Conservation (phyloP, 2,797 vertebrate species). For the Chrosomus eos region DNA sequence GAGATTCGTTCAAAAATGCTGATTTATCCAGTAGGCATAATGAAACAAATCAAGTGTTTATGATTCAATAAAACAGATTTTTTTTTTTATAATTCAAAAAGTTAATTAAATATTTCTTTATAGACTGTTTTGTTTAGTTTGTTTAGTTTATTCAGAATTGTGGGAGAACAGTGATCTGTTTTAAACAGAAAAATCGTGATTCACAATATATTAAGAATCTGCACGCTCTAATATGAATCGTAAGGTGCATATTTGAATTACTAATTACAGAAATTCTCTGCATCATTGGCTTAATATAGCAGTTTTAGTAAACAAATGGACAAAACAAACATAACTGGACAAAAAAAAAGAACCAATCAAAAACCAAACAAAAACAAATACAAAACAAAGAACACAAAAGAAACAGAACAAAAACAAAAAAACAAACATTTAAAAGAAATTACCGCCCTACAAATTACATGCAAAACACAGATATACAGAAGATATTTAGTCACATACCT, state of each 20-base stretch:
- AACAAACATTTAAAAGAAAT: not conserved
- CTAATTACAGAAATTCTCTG: not conserved
- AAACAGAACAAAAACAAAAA: not conserved
- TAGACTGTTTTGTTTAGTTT: too few relatives aligned
- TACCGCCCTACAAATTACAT: not conserved
- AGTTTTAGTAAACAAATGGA: not conserved
- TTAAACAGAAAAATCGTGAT: not conserved
- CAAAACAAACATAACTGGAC: too few relatives aligned
- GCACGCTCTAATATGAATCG: not conserved
- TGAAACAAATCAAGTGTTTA: too few relatives aligned
- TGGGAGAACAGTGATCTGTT: too few relatives aligned
- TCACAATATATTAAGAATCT: not conserved
- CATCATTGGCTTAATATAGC: not conserved
- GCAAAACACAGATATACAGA: not conserved
- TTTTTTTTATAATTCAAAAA: too few relatives aligned
- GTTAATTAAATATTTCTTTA: too few relatives aligned
- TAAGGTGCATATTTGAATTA: not conserved
- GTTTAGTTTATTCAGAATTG: too few relatives aligned
- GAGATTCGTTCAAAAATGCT: too few relatives aligned
- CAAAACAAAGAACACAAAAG: not conserved
- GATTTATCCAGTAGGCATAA: too few relatives aligned
- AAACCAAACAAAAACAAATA: too few relatives aligned
- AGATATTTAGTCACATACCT: conserved; percentile 40
- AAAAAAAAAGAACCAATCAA: not conserved
- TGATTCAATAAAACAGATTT: too few relatives aligned